Evolutionary conservation across 1,140 invertebrate species (phyloP), one percentile per base, ranked within the genome.

Genomic region (Drosophila murphyi): DNA sequence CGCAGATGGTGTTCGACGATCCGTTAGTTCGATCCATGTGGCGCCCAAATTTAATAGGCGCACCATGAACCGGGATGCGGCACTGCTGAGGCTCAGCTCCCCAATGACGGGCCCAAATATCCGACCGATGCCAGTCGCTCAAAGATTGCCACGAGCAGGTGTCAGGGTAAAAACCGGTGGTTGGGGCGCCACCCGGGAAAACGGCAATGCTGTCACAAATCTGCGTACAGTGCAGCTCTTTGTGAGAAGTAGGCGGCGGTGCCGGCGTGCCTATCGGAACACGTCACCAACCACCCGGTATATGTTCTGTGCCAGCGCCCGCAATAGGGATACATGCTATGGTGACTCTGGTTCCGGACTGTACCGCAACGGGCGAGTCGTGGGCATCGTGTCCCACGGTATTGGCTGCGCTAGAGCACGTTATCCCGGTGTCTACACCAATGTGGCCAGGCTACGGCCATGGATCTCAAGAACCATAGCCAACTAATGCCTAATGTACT

Each of bases 301-400:
- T n/a, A 87, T 87, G 83, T 67, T 88, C 29, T 87, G 83, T 48
- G 83, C 76, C 10, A 50, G 55, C 0, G 62, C 34, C 4, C 12
- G 3, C 3, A 35, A 51, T 3, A 65, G 41, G 55, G 83, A 87
- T 50, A 32, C 83, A 0, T 87, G 83, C 76, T 80, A 72, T 39
- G 83, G 83, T 0, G 83, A 87, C 43, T 87, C 83, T 0, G 83
- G 83, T 3, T 83, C 83, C 3, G 47, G 76, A 0, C 52, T 37
- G 5, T 51, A 56, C 1, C 37, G 39, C 7, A 52, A 70, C 37
- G 34, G n/a, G 3, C 10, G 12, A 5, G 29, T 87, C 4, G 5
- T 70, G 29, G 83, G 76, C 5, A 72, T 87, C 12, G 80, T 82
- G 1, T 87, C 83, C 35, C 88, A 78, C 31, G 83, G 83, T 2